Percentiles rank a stretch among this genome's conserved stretches.
Conservation (phyloP, 2,113 vertebrate genomes). For the Heterochromis multidens region DNA sequence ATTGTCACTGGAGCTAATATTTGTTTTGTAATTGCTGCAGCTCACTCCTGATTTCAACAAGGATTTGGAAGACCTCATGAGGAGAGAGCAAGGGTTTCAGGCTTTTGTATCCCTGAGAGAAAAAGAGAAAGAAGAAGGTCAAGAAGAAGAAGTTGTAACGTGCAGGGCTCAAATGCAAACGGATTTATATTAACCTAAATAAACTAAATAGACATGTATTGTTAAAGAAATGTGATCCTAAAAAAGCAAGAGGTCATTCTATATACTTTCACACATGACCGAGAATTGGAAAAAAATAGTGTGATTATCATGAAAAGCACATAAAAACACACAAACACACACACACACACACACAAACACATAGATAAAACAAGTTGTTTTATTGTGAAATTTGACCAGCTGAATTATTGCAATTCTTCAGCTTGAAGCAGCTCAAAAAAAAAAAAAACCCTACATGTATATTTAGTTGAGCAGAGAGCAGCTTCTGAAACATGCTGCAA, state of each 20-base stretch:
- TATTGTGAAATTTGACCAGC: not conserved
- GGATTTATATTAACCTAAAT: no score
- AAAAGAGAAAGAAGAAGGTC: not conserved
- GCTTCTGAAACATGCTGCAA: not conserved
- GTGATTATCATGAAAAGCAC: not conserved
- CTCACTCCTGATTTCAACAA: not conserved
- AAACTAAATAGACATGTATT: not conserved
- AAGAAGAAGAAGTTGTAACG: not conserved
- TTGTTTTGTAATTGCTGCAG: slow-evolving; percentile 29
- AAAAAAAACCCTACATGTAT: not conserved
- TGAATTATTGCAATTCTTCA: not conserved
- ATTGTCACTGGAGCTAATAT: slow-evolving; percentile 4
- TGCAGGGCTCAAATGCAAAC: not conserved
- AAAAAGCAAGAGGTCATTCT: not conserved
- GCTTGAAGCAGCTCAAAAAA: not conserved
- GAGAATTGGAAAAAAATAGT: not conserved
- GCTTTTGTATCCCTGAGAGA: not conserved
- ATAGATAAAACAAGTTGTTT: not conserved
- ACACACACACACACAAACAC: not conserved
- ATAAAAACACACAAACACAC: not conserved
- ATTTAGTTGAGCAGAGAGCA: not conserved
- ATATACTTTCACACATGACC: not conserved
- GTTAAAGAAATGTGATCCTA: not conserved
- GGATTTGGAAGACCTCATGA: not conserved
- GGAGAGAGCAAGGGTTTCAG: not conserved